Conservation (phyloP, 2,888 invertebrate species). For the Anoncus sp. region DNA sequence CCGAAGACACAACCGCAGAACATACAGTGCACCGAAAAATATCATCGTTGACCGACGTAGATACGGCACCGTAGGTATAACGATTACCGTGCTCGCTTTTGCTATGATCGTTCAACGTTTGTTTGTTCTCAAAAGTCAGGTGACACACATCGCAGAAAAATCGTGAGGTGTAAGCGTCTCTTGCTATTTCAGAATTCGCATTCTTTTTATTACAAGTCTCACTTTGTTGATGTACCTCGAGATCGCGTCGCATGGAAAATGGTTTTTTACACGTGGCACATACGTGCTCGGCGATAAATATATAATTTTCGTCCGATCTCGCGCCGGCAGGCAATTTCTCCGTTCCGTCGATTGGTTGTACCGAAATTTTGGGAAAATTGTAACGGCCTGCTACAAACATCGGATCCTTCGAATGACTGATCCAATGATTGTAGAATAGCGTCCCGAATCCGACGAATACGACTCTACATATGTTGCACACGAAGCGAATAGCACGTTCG, state of each 20-base stretch:
- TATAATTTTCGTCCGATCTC: slow-evolving; percentile 67
- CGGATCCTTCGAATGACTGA: slow-evolving; percentile 72
- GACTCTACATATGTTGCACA: slow-evolving; percentile 79
- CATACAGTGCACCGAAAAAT: slow-evolving; percentile 72
- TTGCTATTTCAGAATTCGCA: background rate
- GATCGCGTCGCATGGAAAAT: slow-evolving; percentile 67
- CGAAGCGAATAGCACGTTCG: slow-evolving; percentile 70
- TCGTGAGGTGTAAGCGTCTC: background rate
- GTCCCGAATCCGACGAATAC: slow-evolving; percentile 76
- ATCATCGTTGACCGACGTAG: background rate
- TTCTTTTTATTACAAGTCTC: background rate
- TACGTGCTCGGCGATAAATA: slow-evolving; percentile 76
- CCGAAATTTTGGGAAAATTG: slow-evolving; percentile 74
- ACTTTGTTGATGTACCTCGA: slow-evolving; percentile 34
- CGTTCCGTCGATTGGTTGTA: slow-evolving; percentile 65
- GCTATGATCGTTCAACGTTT: slow-evolving; percentile 35
- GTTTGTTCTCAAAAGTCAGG: background rate
- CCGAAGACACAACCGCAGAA: slow-evolving; percentile 35
- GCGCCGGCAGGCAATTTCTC: slow-evolving; percentile 58
- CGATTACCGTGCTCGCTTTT: slow-evolving; percentile 13
- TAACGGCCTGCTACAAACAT: slow-evolving; percentile 74
- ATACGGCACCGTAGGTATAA: background rate
- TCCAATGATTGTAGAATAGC: slow-evolving; percentile 77
- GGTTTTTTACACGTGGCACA: slow-evolving; percentile 73
- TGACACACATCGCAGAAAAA: slow-evolving; percentile 40